phyloP scores from a whole-genome alignment of 1,140 invertebrate species.

The Neodiprion fabricii region DNA sequence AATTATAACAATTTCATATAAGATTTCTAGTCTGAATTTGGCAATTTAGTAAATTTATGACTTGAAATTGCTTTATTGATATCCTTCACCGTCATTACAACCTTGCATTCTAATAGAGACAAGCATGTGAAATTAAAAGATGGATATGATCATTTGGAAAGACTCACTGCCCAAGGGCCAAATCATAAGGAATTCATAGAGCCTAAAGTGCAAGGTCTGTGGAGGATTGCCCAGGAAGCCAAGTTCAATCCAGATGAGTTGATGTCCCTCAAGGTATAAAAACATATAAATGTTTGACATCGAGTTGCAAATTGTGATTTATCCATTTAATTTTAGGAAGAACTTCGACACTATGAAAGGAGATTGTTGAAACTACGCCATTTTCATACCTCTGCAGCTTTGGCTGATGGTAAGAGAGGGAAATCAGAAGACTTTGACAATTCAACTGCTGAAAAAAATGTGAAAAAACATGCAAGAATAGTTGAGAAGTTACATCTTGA shows the following conservation, averaged over 20 bases:
- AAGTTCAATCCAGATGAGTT: constrained; percentile 85
- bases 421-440: constrained; percentile 43
- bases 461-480: constrained; percentile 82
- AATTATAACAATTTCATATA: neutral
- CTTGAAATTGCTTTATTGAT: neutral
- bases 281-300: constrained; percentile 16
- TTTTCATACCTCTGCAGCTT: constrained; percentile 75
- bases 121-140: constrained; percentile 81
- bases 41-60: constrained; percentile 18
- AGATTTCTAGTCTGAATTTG: neutral
- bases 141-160: constrained; percentile 80
- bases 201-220: constrained; percentile 86
- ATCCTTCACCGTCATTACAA: neutral
- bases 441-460: constrained; percentile 67
- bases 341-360: constrained; percentile 88
- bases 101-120: constrained; percentile 62
- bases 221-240: constrained; percentile 79
- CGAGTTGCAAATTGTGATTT: neutral
- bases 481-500: constrained; percentile 87
- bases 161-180: constrained; percentile 74
- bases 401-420: constrained; percentile 47
- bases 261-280: constrained; percentile 76
- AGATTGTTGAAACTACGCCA: constrained; percentile 83
- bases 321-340: constrained; percentile 64
- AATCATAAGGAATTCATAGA: constrained; percentile 87